phyloP scores from a whole-genome alignment of 30 jellyfish, hydroid and myxozoan genomes.

The Phacellophora camtschatica region DNA sequence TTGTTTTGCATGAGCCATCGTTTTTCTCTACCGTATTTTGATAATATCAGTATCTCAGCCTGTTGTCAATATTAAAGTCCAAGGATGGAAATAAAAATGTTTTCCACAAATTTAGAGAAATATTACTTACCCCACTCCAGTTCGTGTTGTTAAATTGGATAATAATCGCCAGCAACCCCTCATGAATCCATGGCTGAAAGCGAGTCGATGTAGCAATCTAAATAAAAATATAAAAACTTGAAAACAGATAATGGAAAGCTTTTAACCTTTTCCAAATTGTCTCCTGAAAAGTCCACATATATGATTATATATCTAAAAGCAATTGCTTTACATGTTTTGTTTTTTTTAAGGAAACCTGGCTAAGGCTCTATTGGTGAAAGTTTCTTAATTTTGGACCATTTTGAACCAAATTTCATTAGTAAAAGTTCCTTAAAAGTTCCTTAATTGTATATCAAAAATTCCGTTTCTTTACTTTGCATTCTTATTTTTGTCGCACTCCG shows the following conservation, averaged over 20 bases:
- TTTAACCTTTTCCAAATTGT: background rate
- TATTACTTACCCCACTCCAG: constrained; percentile 55
- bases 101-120: background rate
- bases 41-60: background rate
- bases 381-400: no score
- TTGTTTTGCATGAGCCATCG: background rate
- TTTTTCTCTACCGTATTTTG: background rate
- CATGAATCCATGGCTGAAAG: constrained; percentile 65
- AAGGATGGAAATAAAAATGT: background rate
- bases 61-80: background rate
- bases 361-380: no score
- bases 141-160: constrained; percentile 21
- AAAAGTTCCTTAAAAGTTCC: no score
- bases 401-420: no score
- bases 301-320: background rate
- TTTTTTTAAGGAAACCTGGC: no score
- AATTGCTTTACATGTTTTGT: no score
- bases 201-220: constrained; percentile 65
- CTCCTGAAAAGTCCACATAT: background rate
- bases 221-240: background rate
- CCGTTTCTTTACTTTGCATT: no score
- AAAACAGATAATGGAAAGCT: background rate
- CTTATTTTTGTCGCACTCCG: no score
- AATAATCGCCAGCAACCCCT: constrained; percentile 57
- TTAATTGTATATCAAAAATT: no score